Base-by-base conservation (phyloP, 2,797 vertebrate genomes). In the Myoxocephalus aenaeus region DNA sequence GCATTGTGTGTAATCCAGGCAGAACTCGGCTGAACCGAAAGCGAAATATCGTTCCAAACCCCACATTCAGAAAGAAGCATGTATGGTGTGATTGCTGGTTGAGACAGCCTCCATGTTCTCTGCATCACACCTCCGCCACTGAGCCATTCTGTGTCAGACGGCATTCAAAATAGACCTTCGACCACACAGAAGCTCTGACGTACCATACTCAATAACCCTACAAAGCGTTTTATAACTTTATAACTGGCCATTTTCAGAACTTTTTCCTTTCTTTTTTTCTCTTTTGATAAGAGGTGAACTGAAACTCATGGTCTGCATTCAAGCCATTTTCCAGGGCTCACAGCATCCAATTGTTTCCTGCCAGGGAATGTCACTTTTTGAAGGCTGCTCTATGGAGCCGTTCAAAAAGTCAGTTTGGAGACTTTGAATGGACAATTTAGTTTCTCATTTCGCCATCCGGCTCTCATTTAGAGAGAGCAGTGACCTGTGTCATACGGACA, bases 401-500 rank as follows among this genome's bases (percentile, higher is more conserved):
- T 80, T 87, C 66, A 70, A 80, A 87, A 83, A 82, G 56, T 70
- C 70, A 51, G 72, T 70, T 92, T 83, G 77, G 82, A 81, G 88
- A 80, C 91, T 92, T 81, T 90, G 84, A 92, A 93, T 90, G 81
- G 82, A 86, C 91, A 86, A 86, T 92, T 91, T 91, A 89, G 87
- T 81, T 75, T 85, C 84, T 86, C 85, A 87, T 90, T 89, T 92
- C 79, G 36, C 81, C 83, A 73, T 79, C 87, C 59, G 38, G 76
- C 67, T 79, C 69, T 87, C 79, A 84, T 92, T 92, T 87, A 68
- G 64, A 85, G 59, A 2, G 70, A 80, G 89, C 90, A 67, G 73
- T 91, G 93, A 93, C 90, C 93, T 87, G 87, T 89, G 86, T 91
- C 90, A 71, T 86, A 80, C 84, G 84, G 84, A 84, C 84, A 64